Base-by-base conservation (phyloP, 2,113 vertebrate genomes). In the Chionis minor region DNA sequence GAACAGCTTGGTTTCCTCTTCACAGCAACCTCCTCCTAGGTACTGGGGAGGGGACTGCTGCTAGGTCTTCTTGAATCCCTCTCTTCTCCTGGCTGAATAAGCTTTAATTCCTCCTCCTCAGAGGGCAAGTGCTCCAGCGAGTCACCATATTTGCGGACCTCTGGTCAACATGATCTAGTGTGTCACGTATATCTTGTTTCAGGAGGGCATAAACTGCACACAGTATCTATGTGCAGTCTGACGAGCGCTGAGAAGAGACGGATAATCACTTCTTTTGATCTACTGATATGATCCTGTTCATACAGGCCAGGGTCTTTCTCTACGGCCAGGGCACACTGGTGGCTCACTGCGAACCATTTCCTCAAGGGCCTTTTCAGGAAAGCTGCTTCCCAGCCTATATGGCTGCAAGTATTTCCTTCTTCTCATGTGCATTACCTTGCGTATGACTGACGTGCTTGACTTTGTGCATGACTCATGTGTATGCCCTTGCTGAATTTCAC, bases 41-140 rank as follows among this genome's bases (percentile, higher is more conserved):
- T 22, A 24, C 16, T 35, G 32, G 6, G 4, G 0, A 5, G 4
- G 6, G 0, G 7, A 4, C 9, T 6, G 2, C 40, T 81, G 5
- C 16, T 26, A 38, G 8, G 13, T 86, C 13, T 6, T 49, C 22
- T 70, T 38, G 35, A 56, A 81, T 35, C 20, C 11, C 7, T 14
- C 24, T 51, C 45, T 38, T 63, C 22, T 42, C 14, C 22, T 4
- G 7, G 3, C 18, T 82, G 42, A 93, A 55, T 6, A 27, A 87
- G 5, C 12, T 45, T 38, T 56, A 14, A 2, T 45, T 81, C 15
- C 18, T 61, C 7, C 38, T 89, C 21, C 21, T 40, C 33, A 28
- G 0, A 47, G 23, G 17, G 8, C 18, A 78, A 3, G 15, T 49
- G 15, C 21, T 78, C 30, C 33, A 69, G 49, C 5, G 35, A 8